Conservation (phyloP, 2,113 vertebrate species). For the Anarrhichthys ocellatus region DNA sequence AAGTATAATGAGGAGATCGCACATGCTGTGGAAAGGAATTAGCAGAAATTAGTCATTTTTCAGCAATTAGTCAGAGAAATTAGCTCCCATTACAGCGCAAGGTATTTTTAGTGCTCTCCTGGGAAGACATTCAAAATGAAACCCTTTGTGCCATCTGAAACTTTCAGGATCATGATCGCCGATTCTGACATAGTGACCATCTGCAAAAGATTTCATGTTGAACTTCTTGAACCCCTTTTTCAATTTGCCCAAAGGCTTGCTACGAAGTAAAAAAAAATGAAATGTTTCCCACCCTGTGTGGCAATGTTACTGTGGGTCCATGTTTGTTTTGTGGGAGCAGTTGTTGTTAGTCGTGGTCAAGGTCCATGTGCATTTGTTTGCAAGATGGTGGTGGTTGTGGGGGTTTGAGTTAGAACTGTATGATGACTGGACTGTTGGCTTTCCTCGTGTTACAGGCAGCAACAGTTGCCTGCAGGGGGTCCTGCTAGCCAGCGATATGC, state of each 20-base stretch:
- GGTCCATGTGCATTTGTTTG: neutral
- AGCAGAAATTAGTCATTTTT: neutral
- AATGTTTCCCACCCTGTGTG: neutral
- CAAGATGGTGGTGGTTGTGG: neutral
- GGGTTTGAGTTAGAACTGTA: neutral
- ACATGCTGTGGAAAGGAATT: neutral
- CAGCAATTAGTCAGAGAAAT: neutral
- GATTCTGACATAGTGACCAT: neutral
- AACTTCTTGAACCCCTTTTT: neutral
- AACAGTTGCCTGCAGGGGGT: neutral
- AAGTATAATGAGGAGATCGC: conserved; percentile 20
- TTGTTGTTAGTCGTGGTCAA: neutral
- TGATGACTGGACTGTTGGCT: neutral
- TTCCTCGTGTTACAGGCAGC: neutral
- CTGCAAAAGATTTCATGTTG: neutral
- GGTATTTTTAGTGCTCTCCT: neutral
- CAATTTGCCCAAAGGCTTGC: neutral
- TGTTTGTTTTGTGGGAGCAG: neutral
- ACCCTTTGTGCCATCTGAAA: neutral
- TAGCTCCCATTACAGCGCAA: neutral
- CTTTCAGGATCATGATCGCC: neutral
- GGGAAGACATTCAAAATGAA: neutral
- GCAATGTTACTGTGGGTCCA: neutral
- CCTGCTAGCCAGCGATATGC: neutral
- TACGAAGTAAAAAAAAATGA: neutral